A percentile compares a stretch with the other conserved stretches of the same genome.
phyloP scores from a whole-genome alignment of 2,113 vertebrate species.

The Rhabdomys dilectus region DNA sequence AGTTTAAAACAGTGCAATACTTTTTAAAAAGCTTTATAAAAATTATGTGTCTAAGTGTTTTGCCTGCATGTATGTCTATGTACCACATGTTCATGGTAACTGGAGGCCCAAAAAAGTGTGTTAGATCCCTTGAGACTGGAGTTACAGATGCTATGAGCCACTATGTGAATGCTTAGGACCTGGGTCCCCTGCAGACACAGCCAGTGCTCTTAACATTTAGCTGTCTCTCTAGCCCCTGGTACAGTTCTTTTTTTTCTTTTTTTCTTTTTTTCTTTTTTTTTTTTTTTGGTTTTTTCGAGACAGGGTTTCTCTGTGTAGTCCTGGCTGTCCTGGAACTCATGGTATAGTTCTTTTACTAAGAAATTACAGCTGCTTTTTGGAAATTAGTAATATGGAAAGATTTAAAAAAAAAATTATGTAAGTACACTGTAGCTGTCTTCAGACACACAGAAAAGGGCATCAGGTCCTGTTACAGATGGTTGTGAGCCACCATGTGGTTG shows the following conservation, averaged over 20 bases:
- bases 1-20: background rate
- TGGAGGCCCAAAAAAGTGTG: background rate
- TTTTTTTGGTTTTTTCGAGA: no score
- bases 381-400: slow-evolving; percentile 7
- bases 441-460: no score
- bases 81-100: background rate
- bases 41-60: background rate
- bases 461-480: no score
- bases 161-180: background rate
- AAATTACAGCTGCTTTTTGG: slow-evolving; percentile 20
- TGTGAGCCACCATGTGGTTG: no score
- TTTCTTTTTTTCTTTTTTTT: no score
- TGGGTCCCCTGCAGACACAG: background rate
- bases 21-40: background rate
- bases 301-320: no score
- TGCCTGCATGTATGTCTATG: background rate
- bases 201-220: background rate
- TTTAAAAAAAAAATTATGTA: background rate
- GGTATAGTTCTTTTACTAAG: background rate
- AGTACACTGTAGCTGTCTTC: no score
- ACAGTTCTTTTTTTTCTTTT: background rate
- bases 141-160: background rate
- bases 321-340: no score
- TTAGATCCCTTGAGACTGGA: background rate
- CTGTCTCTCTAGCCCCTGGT: background rate